Evolutionary conservation across 2,797 vertebrate species (phyloP), one percentile per base, ranked within the genome.

Genomic region (Pipistrellus kuhlii): DNA sequence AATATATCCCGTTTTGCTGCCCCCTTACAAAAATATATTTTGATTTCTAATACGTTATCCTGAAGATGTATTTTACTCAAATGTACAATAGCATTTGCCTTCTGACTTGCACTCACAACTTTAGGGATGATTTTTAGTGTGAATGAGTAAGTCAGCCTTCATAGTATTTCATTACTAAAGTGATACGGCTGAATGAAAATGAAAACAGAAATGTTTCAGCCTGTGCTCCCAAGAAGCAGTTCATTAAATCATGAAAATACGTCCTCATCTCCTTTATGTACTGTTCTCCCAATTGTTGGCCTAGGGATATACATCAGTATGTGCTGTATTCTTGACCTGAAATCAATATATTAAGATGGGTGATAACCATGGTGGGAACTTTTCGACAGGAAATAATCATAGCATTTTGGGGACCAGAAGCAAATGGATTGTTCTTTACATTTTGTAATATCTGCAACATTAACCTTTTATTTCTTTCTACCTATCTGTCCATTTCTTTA

Each of bases 391-490:
- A 72, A 93, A 87, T n/a, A 68, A 68, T 91, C 20, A 20, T 48
- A 88, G 13, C 44, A 81, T 88, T 84, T 84, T 69, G 64, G 62
- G 18, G 13, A 72, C 12, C 27, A 51, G 59, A 89, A 80, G 27
- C n/a, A 94, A 76, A 77, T 11, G 51, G 30, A 2, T 27, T 66
- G 21, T 90, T 93, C 32, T 91, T 44, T 88, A 55, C 30, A 35
- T 85, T 94, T 88, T 89, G 27, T 89, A 80, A 59, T 71, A 88
- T 77, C 81, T 91, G 18, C 76, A 25, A 81, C 35, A 53, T 64
- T 94, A 91, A 82, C 55, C 30, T 94, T 94, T 86, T 89, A 69
- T 76, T 87, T 88, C 82, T 89, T 94, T 17, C 48, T 72, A 53
- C 3, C 32, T 81, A 21, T 76, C 30, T 89, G 30, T 85, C 85